These are phyloP conservation scores for Conops quadrifasciatus DNA, from an alignment of 2,888 invertebrate genomes.

Conservation along the genomic window DNA sequence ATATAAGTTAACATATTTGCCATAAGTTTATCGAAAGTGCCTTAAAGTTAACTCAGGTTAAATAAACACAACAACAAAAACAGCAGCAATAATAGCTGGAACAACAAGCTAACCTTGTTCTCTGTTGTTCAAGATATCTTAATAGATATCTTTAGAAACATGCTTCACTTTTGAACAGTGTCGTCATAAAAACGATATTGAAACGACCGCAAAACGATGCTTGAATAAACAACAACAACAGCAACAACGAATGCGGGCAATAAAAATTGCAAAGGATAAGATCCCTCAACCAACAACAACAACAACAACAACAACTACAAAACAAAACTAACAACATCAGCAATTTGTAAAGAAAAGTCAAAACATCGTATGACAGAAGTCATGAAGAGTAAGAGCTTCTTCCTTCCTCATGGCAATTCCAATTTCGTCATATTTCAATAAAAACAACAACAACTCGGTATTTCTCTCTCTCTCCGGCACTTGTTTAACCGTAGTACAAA, in stretches of 20 bases:
- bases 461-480: too few species aligned
- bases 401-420: too few species aligned
- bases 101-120: neutral
- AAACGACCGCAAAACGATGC: conserved; percentile 26
- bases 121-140: neutral
- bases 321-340: conserved; percentile 1
- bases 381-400: too few species aligned
- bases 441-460: too few species aligned
- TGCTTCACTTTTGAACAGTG: conserved; percentile 19
- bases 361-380: neutral
- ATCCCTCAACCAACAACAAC: conserved; percentile 1
- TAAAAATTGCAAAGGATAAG: neutral
- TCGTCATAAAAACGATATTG: conserved; percentile 36
- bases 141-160: conserved; percentile 9
- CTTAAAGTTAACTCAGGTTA: neutral
- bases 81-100: neutral
- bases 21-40: too few species aligned
- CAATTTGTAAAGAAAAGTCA: conserved; percentile 22
- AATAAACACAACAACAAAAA: neutral
- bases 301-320: conserved; percentile 17
- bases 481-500: too few species aligned
- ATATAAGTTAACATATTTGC: too few species aligned
- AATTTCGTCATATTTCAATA: too few species aligned
- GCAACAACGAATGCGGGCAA: neutral
- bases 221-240: neutral